Evolutionary conservation across 2,797 vertebrate genomes (phyloP).

Genomic region (Antrozous pallidus): DNA sequence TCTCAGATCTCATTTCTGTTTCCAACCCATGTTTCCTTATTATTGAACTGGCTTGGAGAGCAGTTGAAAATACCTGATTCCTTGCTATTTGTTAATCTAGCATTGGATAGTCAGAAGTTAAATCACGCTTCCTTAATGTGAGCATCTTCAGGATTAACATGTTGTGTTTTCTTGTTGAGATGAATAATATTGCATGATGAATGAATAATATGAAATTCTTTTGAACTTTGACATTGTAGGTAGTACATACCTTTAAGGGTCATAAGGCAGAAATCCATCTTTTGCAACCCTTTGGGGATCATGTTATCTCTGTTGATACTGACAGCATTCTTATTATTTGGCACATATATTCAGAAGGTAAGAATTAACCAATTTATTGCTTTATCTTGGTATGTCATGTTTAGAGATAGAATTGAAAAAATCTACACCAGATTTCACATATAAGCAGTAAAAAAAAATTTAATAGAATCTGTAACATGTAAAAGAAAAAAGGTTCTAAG

Average conservation of each 20-base stretch:
- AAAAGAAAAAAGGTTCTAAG: neutral
- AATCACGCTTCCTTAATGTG: neutral
- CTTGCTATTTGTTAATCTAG: neutral
- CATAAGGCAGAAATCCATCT: conserved; percentile 91
- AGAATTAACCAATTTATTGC: conserved; percentile 57
- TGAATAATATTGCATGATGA: neutral
- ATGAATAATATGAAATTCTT: conserved; percentile 34
- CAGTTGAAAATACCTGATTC: neutral
- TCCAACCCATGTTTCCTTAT: neutral
- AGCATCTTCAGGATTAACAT: neutral
- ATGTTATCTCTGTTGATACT: conserved; percentile 92
- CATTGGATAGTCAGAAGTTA: conserved; percentile 23
- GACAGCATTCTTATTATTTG: conserved; percentile 91
- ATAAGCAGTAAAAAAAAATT: neutral
- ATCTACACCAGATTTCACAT: neutral
- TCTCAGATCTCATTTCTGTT: neutral
- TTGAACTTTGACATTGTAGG: conserved; percentile 81
- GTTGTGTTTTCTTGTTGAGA: neutral
- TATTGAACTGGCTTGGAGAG: neutral
- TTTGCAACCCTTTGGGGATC: conserved; percentile 94
- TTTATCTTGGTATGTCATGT: neutral
- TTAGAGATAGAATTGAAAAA: conserved; percentile 29
- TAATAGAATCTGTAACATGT: neutral
- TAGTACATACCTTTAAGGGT: conserved; percentile 91
- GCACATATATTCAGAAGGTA: conserved; percentile 91